Base-by-base conservation (phyloP, 2,888 invertebrate genomes). In the Seira sanloemensis region DNA sequence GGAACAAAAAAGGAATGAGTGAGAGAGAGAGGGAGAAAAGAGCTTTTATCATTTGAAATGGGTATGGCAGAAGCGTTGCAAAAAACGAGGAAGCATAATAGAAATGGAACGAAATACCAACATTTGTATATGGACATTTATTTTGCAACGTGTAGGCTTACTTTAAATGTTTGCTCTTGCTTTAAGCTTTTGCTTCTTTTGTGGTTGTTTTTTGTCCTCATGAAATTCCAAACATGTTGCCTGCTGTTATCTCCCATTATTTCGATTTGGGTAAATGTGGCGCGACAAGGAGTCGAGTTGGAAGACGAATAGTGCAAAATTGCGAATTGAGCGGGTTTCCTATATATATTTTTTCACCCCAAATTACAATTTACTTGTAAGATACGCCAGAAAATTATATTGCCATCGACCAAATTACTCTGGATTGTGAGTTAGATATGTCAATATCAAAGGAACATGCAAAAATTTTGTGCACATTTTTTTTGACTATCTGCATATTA, bases 191-290 rank as follows among this genome's bases (percentile, higher is more conserved):
- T 74, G 54, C 75, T 66, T 75, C 54, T 77, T 62, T 82, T 82
- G 82, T 82, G 81, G 81, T 62, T 62, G 62, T 66, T 82, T 81
- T 80, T 76, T 71, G 72, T 82, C 71, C 76, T 62, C 62, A 62
- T 82, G 76, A 82, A 62, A 82, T 82, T 82, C 76, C 76, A 76
- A 82, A 82, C 82, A 77, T 82, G 82, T 72, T 82, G 76, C 76
- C 82, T 76, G 76, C 82, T 82, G 82, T 77, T 82, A 69, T 68
- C 54, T 81, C 65, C 75, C 75, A 81, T 81, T 81, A 82, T 82
- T 82, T 82, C 82, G 71, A 82, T 76, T 82, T 77, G 82, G 76
- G 76, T 82, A 82, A 62, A 82, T 77, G 82, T 71, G 71, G 71
- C 72, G 67, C 76, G 82, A 77, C 82, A 82, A 72, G n/a, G n/a